A percentile compares a stretch with the other conserved stretches of the same genome.
phyloP scores from a whole-genome alignment of 35 echinoderm and acorn worm species.

The Antedon bifida region DNA sequence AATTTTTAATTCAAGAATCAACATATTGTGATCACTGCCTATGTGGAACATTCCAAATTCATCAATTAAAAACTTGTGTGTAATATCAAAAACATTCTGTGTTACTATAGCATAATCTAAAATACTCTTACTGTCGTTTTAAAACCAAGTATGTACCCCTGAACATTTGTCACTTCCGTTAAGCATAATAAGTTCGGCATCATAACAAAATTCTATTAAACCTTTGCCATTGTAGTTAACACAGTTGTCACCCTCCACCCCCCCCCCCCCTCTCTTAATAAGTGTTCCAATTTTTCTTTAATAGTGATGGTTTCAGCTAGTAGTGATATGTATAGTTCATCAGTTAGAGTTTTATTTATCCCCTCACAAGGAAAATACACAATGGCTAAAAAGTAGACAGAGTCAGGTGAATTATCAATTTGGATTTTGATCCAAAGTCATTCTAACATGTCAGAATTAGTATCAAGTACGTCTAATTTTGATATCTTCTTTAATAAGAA shows the following conservation, averaged over 20 bases:
- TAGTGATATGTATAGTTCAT: neutral
- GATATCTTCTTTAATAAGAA: neutral
- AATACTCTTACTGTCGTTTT: neutral
- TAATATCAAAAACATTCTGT: neutral
- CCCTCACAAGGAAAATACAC: neutral
- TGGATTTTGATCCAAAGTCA: neutral
- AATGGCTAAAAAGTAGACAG: neutral
- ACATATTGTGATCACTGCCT: neutral
- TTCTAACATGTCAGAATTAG: neutral
- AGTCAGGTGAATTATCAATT: neutral
- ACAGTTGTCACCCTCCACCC: neutral
- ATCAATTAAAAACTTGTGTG: neutral
- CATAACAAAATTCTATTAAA: neutral
- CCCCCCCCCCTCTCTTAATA: neutral
- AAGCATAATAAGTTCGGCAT: neutral
- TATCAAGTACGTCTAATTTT: neutral
- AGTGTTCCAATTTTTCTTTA: neutral
- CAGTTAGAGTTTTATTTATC: neutral
- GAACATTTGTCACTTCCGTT: neutral
- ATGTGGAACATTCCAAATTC: neutral
- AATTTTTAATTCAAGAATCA: neutral
- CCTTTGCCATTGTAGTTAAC: neutral
- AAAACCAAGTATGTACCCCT: neutral
- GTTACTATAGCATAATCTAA: neutral
- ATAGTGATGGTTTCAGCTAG: neutral